These are phyloP conservation scores for Eupsittula cactorum DNA, from an alignment of 2,113 vertebrate genomes.

Conservation along the genomic window DNA sequence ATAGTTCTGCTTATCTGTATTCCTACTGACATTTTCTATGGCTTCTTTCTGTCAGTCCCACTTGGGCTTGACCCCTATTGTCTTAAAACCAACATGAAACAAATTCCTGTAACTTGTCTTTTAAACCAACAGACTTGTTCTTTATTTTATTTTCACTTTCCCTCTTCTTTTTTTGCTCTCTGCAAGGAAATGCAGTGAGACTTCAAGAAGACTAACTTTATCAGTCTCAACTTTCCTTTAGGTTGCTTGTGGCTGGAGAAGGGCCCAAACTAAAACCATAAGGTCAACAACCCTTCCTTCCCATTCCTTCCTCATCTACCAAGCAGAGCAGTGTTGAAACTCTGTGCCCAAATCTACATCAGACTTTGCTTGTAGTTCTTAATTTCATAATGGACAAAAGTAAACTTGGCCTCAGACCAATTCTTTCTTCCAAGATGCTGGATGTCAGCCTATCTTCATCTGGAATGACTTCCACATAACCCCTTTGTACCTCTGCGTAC, in stretches of 20 bases:
- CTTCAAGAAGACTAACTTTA: background rate
- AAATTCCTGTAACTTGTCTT: background rate
- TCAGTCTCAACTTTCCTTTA: background rate
- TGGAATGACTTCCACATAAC: background rate
- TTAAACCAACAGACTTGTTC: background rate
- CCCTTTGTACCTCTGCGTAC: background rate
- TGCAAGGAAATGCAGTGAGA: background rate
- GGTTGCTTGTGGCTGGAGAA: constrained; percentile 1
- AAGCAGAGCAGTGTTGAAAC: background rate
- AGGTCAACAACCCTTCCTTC: background rate
- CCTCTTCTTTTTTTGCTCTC: background rate
- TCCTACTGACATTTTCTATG: background rate
- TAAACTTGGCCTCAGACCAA: constrained; percentile 16
- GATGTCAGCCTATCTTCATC: constrained; percentile 32
- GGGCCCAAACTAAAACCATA: background rate
- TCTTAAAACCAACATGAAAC: background rate
- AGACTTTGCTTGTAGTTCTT: background rate
- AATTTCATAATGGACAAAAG: background rate
- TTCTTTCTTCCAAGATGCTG: constrained; percentile 25
- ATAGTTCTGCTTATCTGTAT: background rate
- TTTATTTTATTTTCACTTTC: background rate
- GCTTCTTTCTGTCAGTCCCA: background rate
- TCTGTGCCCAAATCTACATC: background rate
- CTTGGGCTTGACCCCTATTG: background rate
- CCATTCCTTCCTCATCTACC: background rate